Evolutionary conservation across 2,113 vertebrate species (phyloP).

Genomic region (rabbit (Oryctolagus cuniculus)): mOryCun1.1 NC_091449.1:66904501-66905000

Average conservation of each 20-base stretch:
- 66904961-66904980: no score
- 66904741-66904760: accelerated
- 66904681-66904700: background rate
- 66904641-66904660: background rate
- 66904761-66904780: background rate
- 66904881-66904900: no score
- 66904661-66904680: background rate
- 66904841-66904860: no score
- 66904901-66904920: no score
- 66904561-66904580: background rate
- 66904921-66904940: no score
- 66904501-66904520: background rate
- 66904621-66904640: background rate
- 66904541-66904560: background rate
- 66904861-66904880: no score
- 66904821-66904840: no score
- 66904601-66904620: background rate
- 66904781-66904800: no score
- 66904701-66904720: background rate
- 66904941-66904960: no score
- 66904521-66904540: accelerated
- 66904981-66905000: no score
- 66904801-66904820: no score
- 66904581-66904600: accelerated
- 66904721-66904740: background rate